Percentiles rank a stretch among this genome's conserved stretches.
Evolutionary conservation across 1,140 invertebrate species (phyloP).

Genomic region (Trissolcus basalis): DNA sequence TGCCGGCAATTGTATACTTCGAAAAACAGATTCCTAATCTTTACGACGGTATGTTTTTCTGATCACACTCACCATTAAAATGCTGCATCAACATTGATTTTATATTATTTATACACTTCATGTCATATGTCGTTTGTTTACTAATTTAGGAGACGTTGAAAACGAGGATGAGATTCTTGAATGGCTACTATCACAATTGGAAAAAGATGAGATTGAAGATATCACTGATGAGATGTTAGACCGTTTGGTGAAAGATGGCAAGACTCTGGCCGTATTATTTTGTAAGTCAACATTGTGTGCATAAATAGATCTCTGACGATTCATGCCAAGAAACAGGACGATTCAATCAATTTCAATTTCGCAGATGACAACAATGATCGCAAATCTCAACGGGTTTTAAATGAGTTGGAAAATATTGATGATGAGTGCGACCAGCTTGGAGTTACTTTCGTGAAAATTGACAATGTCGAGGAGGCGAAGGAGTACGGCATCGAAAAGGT

Average conservation of each 20-base stretch:
- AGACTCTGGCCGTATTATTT: slow-evolving; percentile 92
- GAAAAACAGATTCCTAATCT: slow-evolving; percentile 94
- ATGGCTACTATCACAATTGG: slow-evolving; percentile 89
- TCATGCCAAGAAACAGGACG: too few species aligned
- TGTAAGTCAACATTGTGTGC: too few species aligned
- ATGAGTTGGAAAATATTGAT: slow-evolving; percentile 95
- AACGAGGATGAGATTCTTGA: slow-evolving; percentile 94
- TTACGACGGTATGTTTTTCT: slow-evolving; percentile 84
- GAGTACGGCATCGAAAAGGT: slow-evolving; percentile 94
- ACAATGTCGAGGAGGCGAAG: slow-evolving; percentile 91
- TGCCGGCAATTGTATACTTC: slow-evolving; percentile 93
- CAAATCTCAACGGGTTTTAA: slow-evolving; percentile 89
- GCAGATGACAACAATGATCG: slow-evolving; percentile 93
- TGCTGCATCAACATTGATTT: neutral
- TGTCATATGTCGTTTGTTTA: neutral
- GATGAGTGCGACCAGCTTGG: slow-evolving; percentile 93
- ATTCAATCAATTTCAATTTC: too few species aligned
- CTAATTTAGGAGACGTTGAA: slow-evolving; percentile 84
- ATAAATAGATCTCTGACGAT: too few species aligned
- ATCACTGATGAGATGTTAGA: slow-evolving; percentile 96
- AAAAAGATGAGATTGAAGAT: slow-evolving; percentile 96
- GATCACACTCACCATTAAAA: neutral
- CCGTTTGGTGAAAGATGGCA: slow-evolving; percentile 89
- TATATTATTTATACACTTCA: neutral
- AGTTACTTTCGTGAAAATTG: slow-evolving; percentile 94